These are phyloP conservation scores for Cheilosia pagana DNA, from an alignment of 2,888 invertebrate genomes.

Conservation along the genomic window DNA sequence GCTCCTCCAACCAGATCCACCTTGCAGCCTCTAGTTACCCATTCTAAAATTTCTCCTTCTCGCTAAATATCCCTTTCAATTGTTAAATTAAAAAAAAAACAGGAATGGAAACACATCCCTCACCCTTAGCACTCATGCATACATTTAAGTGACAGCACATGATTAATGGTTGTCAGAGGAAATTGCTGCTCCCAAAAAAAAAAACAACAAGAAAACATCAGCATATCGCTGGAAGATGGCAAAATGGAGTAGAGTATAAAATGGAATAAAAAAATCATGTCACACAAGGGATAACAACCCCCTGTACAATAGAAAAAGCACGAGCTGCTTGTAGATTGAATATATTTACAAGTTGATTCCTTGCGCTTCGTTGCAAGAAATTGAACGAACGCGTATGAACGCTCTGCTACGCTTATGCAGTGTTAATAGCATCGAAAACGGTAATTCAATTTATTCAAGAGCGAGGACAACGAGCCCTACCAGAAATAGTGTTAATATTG, in stretches of 20 bases:
- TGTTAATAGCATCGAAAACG: slow-evolving; percentile 80
- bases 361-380: slow-evolving; percentile 49
- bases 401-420: slow-evolving; percentile 76
- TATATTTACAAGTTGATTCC: slow-evolving; percentile 48
- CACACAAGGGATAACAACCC: slow-evolving; percentile 72
- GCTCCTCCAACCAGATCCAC: too few relatives aligned
- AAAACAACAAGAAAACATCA: slow-evolving; percentile 71
- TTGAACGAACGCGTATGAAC: slow-evolving; percentile 73
- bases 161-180: slow-evolving; percentile 84
- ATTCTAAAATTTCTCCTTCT: too few relatives aligned
- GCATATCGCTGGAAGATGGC: slow-evolving; percentile 39
- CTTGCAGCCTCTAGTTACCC: too few relatives aligned
- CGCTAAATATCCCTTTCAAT: slow-evolving; percentile 33
- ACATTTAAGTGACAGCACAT: slow-evolving; percentile 83
- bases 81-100: slow-evolving; percentile 48
- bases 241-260: slow-evolving; percentile 75
- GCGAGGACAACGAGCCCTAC: slow-evolving; percentile 43
- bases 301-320: slow-evolving; percentile 21
- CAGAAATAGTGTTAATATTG: slow-evolving; percentile 57
- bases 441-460: slow-evolving; percentile 75
- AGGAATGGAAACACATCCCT: slow-evolving; percentile 56
- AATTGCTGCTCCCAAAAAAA: slow-evolving; percentile 76
- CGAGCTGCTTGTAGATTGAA: slow-evolving; percentile 38
- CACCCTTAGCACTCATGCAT: slow-evolving; percentile 77
- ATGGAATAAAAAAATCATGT: slow-evolving; percentile 75